Conservation (phyloP, 2,888 invertebrate species). For the Drosophila peninsularis region DNA sequence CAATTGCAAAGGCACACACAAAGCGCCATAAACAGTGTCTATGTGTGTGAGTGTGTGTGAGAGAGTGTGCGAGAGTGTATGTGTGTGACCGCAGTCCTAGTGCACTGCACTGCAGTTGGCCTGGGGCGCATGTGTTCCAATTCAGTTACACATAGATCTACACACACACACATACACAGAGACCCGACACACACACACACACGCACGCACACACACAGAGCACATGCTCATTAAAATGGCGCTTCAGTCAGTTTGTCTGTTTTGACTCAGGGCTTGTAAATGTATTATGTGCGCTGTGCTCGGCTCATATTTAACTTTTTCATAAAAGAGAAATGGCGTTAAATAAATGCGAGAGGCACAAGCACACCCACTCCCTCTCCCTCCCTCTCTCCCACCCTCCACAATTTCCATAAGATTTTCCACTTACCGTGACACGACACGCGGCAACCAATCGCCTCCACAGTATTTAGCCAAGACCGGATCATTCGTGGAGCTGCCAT, state of each 20-base stretch:
- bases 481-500: constrained; percentile 92
- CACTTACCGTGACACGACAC: constrained; percentile 88
- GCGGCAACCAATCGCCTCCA: constrained; percentile 93
- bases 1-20: constrained; percentile 63
- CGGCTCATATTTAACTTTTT: constrained; percentile 69
- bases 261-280: constrained; percentile 50
- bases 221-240: constrained; percentile 76
- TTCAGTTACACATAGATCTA: constrained; percentile 21
- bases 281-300: constrained; percentile 67
- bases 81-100: constrained; percentile 59
- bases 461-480: constrained; percentile 94
- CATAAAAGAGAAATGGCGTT: constrained; percentile 74
- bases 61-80: constrained; percentile 13
- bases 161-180: constrained; percentile 1
- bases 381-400: not conserved
- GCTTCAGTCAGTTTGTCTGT: constrained; percentile 55
- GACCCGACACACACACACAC: constrained; percentile 2
- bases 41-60: constrained; percentile 13
- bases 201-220: not conserved
- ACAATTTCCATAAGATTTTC: not conserved
- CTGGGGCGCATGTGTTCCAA: constrained; percentile 13
- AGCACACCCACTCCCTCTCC: not conserved
- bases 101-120: constrained; percentile 72
- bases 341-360: constrained; percentile 56
- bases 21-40: constrained; percentile 41